Percentiles rank a stretch among this genome's conserved stretches.
phyloP scores from a whole-genome alignment of 2,888 invertebrate genomes.

The Parnassius orleans region DNA sequence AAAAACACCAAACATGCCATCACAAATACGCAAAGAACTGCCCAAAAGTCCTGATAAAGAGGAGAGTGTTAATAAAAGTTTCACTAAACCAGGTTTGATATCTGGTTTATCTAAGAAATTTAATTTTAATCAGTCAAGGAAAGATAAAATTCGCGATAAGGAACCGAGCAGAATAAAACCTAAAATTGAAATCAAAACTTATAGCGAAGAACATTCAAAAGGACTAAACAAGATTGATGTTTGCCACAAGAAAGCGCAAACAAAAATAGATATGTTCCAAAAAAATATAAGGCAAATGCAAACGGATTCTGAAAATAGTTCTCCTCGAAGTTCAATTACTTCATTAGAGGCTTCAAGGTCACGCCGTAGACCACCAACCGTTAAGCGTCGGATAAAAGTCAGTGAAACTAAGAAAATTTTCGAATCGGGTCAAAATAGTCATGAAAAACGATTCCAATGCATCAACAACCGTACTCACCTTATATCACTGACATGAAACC shows the following conservation, averaged over 20 bases:
- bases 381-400: slow-evolving; percentile 41
- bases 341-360: slow-evolving; percentile 47
- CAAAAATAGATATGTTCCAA: slow-evolving; percentile 75
- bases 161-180: slow-evolving; percentile 52
- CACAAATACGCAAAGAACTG: slow-evolving; percentile 31
- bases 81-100: slow-evolving; percentile 55
- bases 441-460: slow-evolving; percentile 48
- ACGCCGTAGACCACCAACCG: slow-evolving; percentile 22
- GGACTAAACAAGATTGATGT: slow-evolving; percentile 66
- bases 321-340: slow-evolving; percentile 51
- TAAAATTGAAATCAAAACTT: slow-evolving; percentile 69
- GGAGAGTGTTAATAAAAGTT: slow-evolving; percentile 30
- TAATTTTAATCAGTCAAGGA: slow-evolving; percentile 63
- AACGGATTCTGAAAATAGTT: slow-evolving; percentile 66
- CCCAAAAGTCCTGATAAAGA: slow-evolving; percentile 33
- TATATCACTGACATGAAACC: slow-evolving; percentile 39
- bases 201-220: slow-evolving; percentile 58
- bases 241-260: slow-evolving; percentile 69
- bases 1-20: slow-evolving; percentile 50
- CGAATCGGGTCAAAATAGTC: slow-evolving; percentile 51
- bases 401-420: slow-evolving; percentile 64
- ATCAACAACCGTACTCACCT: slow-evolving; percentile 39
- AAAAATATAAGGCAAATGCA: slow-evolving; percentile 67
- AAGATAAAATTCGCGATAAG: slow-evolving; percentile 49
- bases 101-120: slow-evolving; percentile 63